Conservation (phyloP, 1,140 invertebrate genomes). For the Zaprionus gabonicus region DNA sequence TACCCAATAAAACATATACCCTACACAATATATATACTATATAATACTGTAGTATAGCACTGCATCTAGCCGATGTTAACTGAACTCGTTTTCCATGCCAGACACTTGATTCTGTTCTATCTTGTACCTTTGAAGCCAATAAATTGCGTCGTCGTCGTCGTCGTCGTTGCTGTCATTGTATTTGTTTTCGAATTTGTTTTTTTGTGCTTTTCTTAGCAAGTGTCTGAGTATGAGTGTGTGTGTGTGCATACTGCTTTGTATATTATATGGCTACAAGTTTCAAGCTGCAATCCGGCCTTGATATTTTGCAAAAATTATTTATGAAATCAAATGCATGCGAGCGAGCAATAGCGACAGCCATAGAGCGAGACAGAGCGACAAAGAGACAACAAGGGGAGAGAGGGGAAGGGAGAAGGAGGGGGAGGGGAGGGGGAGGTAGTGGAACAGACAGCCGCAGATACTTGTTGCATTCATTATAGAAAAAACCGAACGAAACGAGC, state of each 20-base stretch:
- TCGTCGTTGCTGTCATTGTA: constrained; percentile 32
- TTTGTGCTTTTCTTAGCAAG: constrained; percentile 21
- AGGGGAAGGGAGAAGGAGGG: not conserved
- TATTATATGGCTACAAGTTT: constrained; percentile 72
- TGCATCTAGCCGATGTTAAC: constrained; percentile 66
- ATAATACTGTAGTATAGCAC: not conserved
- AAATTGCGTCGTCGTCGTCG: constrained; percentile 59
- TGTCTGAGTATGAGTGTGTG: constrained; percentile 7
- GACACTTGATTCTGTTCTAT: constrained; percentile 62
- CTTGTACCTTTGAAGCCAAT: constrained; percentile 71
- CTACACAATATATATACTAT: constrained; percentile 10
- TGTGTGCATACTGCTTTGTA: constrained; percentile 7
- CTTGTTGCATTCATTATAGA: constrained; percentile 79
- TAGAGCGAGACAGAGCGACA: not conserved
- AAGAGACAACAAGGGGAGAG: constrained; percentile 4
- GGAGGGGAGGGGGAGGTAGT: not conserved
- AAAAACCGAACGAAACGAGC: constrained; percentile 9
- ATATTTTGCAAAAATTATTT: constrained; percentile 82
- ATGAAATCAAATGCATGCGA: constrained; percentile 79
- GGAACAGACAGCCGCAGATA: constrained; percentile 60
- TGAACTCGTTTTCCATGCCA: constrained; percentile 71
- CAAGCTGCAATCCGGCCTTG: constrained; percentile 77
- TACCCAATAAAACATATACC: constrained; percentile 22
- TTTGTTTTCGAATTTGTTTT: constrained; percentile 35
- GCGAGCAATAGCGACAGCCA: constrained; percentile 25